A percentile compares a stretch with the other conserved stretches of the same genome.
Evolutionary conservation across 2,888 invertebrate genomes (phyloP).

Genomic region (Trichogramma evanescens): DNA sequence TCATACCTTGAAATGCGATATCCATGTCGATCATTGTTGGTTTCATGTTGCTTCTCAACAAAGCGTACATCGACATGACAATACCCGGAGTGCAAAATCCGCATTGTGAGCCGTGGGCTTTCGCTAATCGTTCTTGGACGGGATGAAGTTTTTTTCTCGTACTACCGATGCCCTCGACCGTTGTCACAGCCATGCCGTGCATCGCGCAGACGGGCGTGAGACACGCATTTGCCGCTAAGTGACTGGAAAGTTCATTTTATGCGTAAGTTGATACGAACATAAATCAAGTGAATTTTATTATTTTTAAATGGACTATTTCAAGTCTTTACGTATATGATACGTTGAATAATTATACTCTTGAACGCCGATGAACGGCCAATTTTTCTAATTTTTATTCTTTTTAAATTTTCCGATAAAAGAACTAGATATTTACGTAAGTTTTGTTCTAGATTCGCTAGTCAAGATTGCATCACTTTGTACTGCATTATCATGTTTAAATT

Average conservation of each 20-base stretch:
- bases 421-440: too few relatives aligned
- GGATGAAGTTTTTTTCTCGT: conserved; percentile 69
- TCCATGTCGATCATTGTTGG: conserved; percentile 70
- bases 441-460: too few relatives aligned
- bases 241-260: conserved; percentile 47
- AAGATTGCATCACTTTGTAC: not conserved
- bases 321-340: too few relatives aligned
- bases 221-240: conserved; percentile 78
- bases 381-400: too few relatives aligned
- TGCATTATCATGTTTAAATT: not conserved
- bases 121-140: conserved; percentile 75
- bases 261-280: not conserved
- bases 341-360: too few relatives aligned
- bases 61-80: conserved; percentile 89
- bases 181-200: conserved; percentile 79
- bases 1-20: conserved; percentile 65
- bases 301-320: not conserved
- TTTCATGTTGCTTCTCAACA: conserved; percentile 63
- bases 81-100: conserved; percentile 91
- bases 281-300: not conserved
- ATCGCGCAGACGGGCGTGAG: conserved; percentile 74
- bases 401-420: too few relatives aligned
- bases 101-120: conserved; percentile 84
- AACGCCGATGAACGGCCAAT: too few relatives aligned
- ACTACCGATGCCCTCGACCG: conserved; percentile 84